Evolutionary conservation across 2,113 vertebrate species (phyloP).

Genomic region (Clarias batrachus): DNA sequence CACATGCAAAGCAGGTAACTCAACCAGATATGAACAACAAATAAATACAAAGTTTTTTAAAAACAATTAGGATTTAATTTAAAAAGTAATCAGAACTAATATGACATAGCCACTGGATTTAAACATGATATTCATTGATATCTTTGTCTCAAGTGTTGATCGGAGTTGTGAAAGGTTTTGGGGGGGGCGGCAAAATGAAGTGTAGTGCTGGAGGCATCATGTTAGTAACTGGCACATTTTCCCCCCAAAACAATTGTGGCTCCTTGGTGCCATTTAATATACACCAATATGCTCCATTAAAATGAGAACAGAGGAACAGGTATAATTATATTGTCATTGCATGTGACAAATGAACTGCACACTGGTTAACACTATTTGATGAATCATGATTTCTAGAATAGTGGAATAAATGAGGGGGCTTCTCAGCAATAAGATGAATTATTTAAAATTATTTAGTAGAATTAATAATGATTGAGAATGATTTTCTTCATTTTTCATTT

Average conservation of each 20-base stretch:
- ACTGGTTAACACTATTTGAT: background rate
- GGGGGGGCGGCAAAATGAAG: too few relatives aligned
- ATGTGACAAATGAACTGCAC: background rate
- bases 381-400: background rate
- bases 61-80: too few relatives aligned
- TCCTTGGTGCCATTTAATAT: background rate
- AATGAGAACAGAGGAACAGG: background rate
- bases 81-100: too few relatives aligned
- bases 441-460: background rate
- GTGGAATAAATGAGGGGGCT: background rate
- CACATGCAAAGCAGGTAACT: conserved; percentile 85
- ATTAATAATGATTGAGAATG: background rate
- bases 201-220: background rate
- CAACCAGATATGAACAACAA: background rate
- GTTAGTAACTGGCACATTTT: background rate
- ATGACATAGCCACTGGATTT: too few relatives aligned
- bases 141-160: too few relatives aligned
- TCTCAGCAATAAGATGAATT: background rate
- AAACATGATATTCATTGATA: too few relatives aligned
- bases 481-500: background rate
- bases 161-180: too few relatives aligned
- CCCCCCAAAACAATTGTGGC: background rate
- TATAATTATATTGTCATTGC: background rate
- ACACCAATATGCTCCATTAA: background rate
- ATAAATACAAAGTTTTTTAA: too few relatives aligned